Percentiles rank a stretch among this genome's conserved stretches.
Evolutionary conservation across 2,797 vertebrate genomes (phyloP).

Genomic region (Cyclopterus lumpus): DNA sequence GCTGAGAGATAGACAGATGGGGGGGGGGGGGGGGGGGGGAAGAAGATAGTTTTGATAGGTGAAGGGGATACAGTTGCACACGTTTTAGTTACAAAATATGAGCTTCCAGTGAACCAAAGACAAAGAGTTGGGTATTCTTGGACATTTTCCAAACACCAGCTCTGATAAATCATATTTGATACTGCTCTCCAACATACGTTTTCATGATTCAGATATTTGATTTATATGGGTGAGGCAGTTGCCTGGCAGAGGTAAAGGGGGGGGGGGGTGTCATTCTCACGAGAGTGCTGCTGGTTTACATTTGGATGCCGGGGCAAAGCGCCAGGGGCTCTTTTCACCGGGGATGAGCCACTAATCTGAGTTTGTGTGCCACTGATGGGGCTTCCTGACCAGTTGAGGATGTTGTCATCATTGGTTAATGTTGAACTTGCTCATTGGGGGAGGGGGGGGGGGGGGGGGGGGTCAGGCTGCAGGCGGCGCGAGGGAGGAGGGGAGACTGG

Average conservation of each 20-base stretch:
- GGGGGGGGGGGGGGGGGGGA: too few species aligned
- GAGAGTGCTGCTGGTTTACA: conserved; percentile 75
- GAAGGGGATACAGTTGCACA: conserved; percentile 22
- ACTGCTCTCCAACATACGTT: not conserved
- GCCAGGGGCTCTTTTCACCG: conserved; percentile 73
- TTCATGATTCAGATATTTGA: conserved; percentile 3
- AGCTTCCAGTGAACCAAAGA: not conserved
- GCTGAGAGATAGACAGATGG: conserved; percentile 6
- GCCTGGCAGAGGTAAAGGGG: conserved; percentile 42
- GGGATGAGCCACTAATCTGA: conserved; percentile 80
- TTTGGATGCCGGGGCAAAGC: conserved; percentile 65
- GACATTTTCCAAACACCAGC: conserved; percentile 18
- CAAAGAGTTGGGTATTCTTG: conserved; percentile 5
- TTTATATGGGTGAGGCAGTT: conserved; percentile 40
- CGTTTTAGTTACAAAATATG: conserved; percentile 27
- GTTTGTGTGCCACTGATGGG: conserved; percentile 76
- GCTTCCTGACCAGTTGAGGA: conserved; percentile 78
- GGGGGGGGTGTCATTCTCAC: conserved; percentile 57
- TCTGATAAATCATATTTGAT: conserved; percentile 9
- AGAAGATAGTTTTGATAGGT: conserved; percentile 11
- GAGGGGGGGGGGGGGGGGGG: conserved; percentile 13
- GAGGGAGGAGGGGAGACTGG: not conserved
- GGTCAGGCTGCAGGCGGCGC: conserved; percentile 31
- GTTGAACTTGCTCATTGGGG: conserved; percentile 67
- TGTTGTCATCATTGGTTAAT: conserved; percentile 78